Base-by-base conservation (phyloP, 2,888 invertebrate species). In the Teleogryllus oceanicus region DNA sequence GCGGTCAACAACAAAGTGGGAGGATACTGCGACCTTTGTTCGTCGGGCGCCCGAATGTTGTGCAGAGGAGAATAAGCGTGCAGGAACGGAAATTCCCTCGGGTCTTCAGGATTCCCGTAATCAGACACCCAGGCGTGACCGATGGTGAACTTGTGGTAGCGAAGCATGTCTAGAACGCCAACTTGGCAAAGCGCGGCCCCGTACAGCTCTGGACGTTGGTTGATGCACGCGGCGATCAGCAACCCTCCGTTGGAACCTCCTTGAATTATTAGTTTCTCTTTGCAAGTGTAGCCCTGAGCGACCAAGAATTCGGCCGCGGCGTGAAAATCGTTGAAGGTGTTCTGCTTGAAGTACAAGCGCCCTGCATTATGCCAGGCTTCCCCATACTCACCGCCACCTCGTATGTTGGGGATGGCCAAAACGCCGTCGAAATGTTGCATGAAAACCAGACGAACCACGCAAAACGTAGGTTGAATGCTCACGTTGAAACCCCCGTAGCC, bases 401-500 rank as follows among this genome's bases (percentile, higher is more conserved):
- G 91, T 80, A 99, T 94, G 89, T 99, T 99, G 49, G 99, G 94
- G 83, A 97, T 91, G 20, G 96, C 98, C 82, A 96, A 91, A 79
- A 98, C 90, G 1, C 98, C 98, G 86, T 93, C 90, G 83, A 98
- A 93, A 85, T 96, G 92, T 85, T 96, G 94, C 86, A 98, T 93
- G 87, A 97, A 97, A 83, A 97, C 92, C 51, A 98, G 88, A 80
- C 96, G 90, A 18, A 94, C 93, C 50, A 97, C 92, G 84, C 95
- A 94, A 89, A 99, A 99, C 78, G 91, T 91, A 10, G 99, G 98
- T 86, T 94, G 94, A 83, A 98, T 89, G 86, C 95, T 94, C 83
- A 96, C 92, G 88, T 97, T 98, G 88, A 99, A 99, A 1, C 99
- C 99, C 79, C 99, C 99, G 87, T 99, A 99, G 20, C 98, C 99